phyloP scores from a whole-genome alignment of 2,113 vertebrate genomes.

The Platichthys stellatus region DNA sequence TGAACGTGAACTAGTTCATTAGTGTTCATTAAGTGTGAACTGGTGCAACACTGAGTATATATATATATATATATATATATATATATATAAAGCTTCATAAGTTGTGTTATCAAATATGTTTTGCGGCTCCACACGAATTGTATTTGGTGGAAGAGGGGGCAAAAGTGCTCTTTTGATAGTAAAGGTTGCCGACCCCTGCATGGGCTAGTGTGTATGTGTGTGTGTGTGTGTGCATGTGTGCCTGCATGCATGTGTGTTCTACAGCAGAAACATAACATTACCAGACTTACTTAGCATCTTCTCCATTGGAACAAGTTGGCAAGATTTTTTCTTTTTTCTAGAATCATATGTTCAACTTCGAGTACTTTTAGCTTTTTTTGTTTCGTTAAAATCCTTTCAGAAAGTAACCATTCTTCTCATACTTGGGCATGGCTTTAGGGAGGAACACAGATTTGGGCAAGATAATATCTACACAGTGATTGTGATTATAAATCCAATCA shows the following conservation, averaged over 20 bases:
- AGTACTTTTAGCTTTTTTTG: conserved; percentile 1
- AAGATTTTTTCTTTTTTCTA: background rate
- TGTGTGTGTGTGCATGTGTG: background rate
- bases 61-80: no score
- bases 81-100: no score
- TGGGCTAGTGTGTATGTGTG: no score
- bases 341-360: background rate
- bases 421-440: background rate
- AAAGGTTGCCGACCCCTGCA: no score
- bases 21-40: no score
- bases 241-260: background rate
- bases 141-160: no score
- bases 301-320: conserved; percentile 6
- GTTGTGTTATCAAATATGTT: no score
- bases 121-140: no score
- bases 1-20: no score
- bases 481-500: background rate
- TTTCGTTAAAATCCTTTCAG: background rate
- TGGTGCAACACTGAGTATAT: no score
- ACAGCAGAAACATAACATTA: conserved; percentile 5
- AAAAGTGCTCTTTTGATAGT: no score
- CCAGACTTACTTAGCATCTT: background rate
- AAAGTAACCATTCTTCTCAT: background rate
- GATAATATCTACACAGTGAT: background rate
- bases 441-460: background rate